Evolutionary conservation across 2,113 vertebrate genomes (phyloP), one percentile per base, ranked within the genome.

Genomic region (Neofelis nebulosa): DNA sequence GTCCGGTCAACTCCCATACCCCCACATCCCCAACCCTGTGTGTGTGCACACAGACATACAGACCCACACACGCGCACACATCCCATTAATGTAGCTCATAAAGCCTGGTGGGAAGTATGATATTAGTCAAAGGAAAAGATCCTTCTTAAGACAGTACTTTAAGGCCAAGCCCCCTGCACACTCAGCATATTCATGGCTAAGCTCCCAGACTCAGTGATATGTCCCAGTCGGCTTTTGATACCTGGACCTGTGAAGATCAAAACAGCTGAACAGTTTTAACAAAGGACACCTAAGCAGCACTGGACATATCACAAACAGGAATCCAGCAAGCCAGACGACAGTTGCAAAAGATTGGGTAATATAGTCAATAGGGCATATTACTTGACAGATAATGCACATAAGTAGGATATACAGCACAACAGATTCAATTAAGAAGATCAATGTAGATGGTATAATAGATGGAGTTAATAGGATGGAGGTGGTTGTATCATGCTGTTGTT

Each of bases 41-140:
- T 45, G 1, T 4, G 12, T 3, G 1, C 9, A 31, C 8, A 27
- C 25, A 73, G 61, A 52, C 45, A 38, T 3, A 41, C 19, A 2
- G n/a, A 31, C 16, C 11, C 45, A 38, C 4, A 48, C 31, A 13
- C 7, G 8, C 3, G 12, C 38, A 76, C 88, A 48, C 29, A 11
- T 55, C 14, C 88, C n/a, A 33, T 29, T 14, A 48, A 23, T 3
- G 5, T 41, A 31, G 38, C 19, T 74, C 48, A 50, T 45, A 38
- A 14, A 81, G 80, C 45, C 84, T 48, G 29, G 4, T 33, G 13
- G 41, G 16, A 52, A 91, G 11, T 61, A 4, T 12, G 5, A 1
- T 21, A 36, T 12, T 65, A 14, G 48, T 38, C 74, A 52, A 82
- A 71, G 23, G 50, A 38, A 79, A 95, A 79, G 29, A 50, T 86